Conservation (phyloP, 2,888 invertebrate genomes). For the Chaetogeoica ovagalla region DNA sequence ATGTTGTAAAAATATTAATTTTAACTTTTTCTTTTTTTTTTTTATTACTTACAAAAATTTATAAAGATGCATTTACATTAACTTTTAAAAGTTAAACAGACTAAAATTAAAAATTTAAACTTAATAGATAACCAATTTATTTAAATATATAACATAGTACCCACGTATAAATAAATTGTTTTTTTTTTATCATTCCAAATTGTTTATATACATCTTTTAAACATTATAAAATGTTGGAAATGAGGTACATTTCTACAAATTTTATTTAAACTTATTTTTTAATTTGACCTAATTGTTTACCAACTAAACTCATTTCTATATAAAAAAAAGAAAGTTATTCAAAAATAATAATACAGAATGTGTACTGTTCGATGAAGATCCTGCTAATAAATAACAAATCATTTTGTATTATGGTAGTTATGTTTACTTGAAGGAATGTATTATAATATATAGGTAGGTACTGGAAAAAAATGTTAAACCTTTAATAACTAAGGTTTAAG, state of each 20-base stretch:
- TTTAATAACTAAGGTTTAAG: background rate
- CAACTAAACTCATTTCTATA: background rate
- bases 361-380: no score
- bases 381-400: no score
- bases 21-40: no score
- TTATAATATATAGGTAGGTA: background rate
- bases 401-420: background rate
- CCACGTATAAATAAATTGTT: no score
- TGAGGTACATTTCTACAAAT: background rate
- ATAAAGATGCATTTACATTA: no score
- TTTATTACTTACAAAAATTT: background rate
- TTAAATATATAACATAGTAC: no score
- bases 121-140: no score
- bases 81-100: no score
- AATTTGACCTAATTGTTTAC: background rate
- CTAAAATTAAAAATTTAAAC: no score
- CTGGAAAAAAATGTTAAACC: background rate
- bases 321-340: constrained; percentile 21
- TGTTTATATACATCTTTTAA: background rate
- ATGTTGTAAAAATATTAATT: background rate
- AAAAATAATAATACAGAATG: background rate
- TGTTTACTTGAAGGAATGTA: background rate
- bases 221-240: background rate
- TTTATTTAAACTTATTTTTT: background rate
- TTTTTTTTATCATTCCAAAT: no score